Evolutionary conservation across 1,140 invertebrate genomes (phyloP), one percentile per base, ranked within the genome.

Genomic region (Drusus annulatus): DNA sequence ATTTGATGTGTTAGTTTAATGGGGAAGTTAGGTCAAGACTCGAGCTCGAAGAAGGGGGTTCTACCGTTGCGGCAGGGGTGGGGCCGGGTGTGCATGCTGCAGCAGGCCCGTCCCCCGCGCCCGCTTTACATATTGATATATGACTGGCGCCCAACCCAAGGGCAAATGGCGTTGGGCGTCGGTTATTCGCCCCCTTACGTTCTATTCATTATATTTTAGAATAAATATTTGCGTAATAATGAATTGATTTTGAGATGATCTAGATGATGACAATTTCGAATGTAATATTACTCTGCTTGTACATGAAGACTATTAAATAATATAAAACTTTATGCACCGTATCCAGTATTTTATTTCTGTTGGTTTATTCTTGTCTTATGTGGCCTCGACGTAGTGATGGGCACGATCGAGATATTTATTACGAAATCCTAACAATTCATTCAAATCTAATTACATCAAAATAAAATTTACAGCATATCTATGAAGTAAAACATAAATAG

Each of bases 271-370:
- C 74, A 78, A 83, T 81, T 80, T 83, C 82, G 82, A 79, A 83
- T 83, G 80, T 83, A 81, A 81, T 81, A 83, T 81, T 83, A 81
- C 79, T 83, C 75, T 81, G 82, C 82, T 83, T 83, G 82, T 83
- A 83, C 74, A 83, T 83, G 82, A 83, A 82, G 80, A 83, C 80
- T 81, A 83, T 83, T 83, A 83, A 80, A 83, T 80, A 77, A 83
- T 83, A 83, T 81, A 83, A 83, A 83, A 83, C 77, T 81, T 83
- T 80, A 81, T 83, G 82, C 82, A 83, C 82, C 80, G 74, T 80
- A 80, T n/a, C 28, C 16, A 4, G 15, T 69, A 15, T 78, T 77
- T 79, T 78, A 78, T 78, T 81, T 79, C 1, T 23, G 15, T 45
- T 4, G 0, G 2, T 36, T 2, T 36, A 4, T 36, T 4, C 8